Conservation (phyloP, 92 coral and sea anemone species). For the Heliopora coerulea region DNA sequence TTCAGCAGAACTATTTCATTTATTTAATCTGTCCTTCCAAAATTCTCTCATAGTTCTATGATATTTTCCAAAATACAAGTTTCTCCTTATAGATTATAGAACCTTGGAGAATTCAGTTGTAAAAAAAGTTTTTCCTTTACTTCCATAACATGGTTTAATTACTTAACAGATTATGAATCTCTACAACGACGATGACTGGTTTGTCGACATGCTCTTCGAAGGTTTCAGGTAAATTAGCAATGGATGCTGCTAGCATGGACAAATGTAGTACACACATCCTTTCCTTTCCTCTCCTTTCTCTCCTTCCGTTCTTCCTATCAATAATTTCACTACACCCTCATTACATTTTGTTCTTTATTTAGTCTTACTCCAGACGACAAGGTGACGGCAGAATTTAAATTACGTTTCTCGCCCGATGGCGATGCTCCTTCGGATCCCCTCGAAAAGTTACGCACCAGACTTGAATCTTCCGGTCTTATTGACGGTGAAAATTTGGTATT, state of each 20-base stretch:
- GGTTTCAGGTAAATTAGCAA: slow-evolving; percentile 65
- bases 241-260: not conserved
- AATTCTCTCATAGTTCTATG: no score
- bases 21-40: not conserved
- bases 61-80: no score
- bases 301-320: not conserved
- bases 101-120: no score
- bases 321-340: no score
- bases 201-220: slow-evolving; percentile 63
- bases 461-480: slow-evolving; percentile 30
- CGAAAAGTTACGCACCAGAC: slow-evolving; percentile 50
- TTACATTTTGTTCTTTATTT: no score
- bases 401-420: slow-evolving; percentile 86
- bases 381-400: slow-evolving; percentile 63
- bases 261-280: not conserved
- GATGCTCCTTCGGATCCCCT: slow-evolving; percentile 84
- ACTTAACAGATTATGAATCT: slow-evolving; percentile 60
- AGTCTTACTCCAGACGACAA: slow-evolving; percentile 53
- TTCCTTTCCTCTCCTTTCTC: not conserved
- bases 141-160: no score
- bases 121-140: no score
- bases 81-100: no score
- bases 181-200: slow-evolving; percentile 87
- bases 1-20: not conserved
- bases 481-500: slow-evolving; percentile 17